Evolutionary conservation across 1,140 invertebrate species (phyloP).

Genomic region (Drosophila dunni): DNA sequence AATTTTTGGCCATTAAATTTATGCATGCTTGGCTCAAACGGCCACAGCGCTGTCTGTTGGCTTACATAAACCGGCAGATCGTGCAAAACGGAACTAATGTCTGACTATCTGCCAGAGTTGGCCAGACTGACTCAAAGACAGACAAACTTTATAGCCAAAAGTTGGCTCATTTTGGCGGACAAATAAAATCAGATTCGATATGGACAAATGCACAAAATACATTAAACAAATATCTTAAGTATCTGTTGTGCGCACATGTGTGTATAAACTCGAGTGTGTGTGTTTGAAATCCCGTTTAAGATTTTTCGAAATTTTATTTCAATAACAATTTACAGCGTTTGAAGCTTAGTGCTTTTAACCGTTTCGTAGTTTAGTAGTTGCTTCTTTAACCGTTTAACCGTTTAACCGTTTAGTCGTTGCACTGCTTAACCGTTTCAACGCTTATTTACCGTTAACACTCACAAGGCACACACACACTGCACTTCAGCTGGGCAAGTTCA

Average conservation of each 20-base stretch:
- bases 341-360: conserved; percentile 3
- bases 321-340: conserved; percentile 25
- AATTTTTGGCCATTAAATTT: conserved; percentile 23
- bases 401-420: neutral
- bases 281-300: neutral
- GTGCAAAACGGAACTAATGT: conserved; percentile 69
- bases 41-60: conserved; percentile 48
- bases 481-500: conserved; percentile 68
- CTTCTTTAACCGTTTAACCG: neutral
- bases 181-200: conserved; percentile 60
- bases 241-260: conserved; percentile 23
- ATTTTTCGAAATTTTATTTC: conserved; percentile 31
- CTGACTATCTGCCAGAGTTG: conserved; percentile 1
- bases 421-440: conserved; percentile 19
- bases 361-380: conserved; percentile 2
- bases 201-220: neutral
- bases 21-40: conserved; percentile 38
- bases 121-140: conserved; percentile 10
- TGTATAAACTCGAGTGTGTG: neutral
- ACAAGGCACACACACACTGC: conserved; percentile 20
- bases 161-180: conserved; percentile 38
- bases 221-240: too few relatives aligned
- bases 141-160: conserved; percentile 21
- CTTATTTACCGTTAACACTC: conserved; percentile 19
- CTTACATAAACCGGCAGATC: conserved; percentile 62